Conservation (phyloP, 2,113 vertebrate genomes). For the Nothobranchius furzeri region DNA sequence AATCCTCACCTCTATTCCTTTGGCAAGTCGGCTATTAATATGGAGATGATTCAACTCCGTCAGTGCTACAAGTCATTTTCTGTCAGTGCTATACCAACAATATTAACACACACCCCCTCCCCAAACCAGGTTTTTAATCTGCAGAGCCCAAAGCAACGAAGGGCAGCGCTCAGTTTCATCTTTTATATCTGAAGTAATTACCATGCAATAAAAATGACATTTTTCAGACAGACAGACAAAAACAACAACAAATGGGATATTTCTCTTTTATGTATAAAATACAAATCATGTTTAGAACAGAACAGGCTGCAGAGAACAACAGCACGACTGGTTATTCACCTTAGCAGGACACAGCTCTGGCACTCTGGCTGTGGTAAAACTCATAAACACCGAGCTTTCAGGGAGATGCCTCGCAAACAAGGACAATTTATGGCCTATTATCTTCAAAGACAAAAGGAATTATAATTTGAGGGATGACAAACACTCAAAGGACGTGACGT, state of each 20-base stretch:
- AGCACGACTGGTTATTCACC: constrained; percentile 68
- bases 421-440: constrained; percentile 80
- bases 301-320: constrained; percentile 38
- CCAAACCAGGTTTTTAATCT: constrained; percentile 62
- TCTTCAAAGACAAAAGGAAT: constrained; percentile 80
- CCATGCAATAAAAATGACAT: constrained; percentile 58
- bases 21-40: constrained; percentile 69
- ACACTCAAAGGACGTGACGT: constrained; percentile 70
- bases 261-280: constrained; percentile 28
- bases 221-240: constrained; percentile 3
- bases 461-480: constrained; percentile 79
- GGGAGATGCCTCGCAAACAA: constrained; percentile 77
- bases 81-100: constrained; percentile 73
- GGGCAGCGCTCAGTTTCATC: constrained; percentile 67
- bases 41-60: constrained; percentile 69
- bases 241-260: constrained; percentile 26
- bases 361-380: constrained; percentile 61
- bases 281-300: constrained; percentile 46
- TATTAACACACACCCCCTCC: constrained; percentile 53
- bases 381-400: constrained; percentile 75
- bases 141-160: constrained; percentile 69
- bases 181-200: constrained; percentile 75
- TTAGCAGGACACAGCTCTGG: constrained; percentile 66
- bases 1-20: constrained; percentile 46
- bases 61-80: constrained; percentile 66